Conservation (phyloP, 2,113 vertebrate species). For the Ammodytes dubius region DNA sequence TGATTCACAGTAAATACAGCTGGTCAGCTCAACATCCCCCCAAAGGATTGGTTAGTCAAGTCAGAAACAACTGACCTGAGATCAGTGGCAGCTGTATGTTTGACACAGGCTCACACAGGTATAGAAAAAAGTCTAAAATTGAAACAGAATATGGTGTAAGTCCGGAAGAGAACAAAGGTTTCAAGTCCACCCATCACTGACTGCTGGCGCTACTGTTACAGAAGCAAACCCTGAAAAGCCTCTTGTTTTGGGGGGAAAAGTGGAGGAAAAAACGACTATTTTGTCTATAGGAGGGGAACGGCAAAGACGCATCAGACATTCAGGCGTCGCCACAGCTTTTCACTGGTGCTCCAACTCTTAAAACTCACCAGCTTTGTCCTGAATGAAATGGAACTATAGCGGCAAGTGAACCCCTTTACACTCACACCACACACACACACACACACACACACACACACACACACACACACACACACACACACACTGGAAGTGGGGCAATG, state of each 20-base stretch:
- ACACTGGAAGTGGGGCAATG: conserved; percentile 71
- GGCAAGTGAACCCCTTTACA: conserved; percentile 56
- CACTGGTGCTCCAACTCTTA: conserved; percentile 47
- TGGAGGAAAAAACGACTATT: background rate
- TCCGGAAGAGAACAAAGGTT: background rate
- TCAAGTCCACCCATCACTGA: background rate
- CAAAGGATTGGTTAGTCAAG: no score
- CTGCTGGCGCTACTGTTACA: background rate
- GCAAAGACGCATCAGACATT: conserved; percentile 71
- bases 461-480: conserved; percentile 40
- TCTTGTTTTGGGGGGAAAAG: no score
- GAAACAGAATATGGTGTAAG: no score
- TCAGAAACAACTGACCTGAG: background rate
- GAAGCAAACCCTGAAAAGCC: no score
- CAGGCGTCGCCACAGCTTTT: conserved; percentile 72
- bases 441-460: conserved; percentile 34
- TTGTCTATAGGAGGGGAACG: conserved; percentile 1
- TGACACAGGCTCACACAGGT: background rate
- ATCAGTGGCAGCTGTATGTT: background rate
- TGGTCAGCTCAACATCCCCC: no score
- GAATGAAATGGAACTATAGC: conserved; percentile 76
- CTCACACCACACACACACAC: conserved; percentile 35
- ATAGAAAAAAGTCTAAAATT: no score
- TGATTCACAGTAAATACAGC: no score
- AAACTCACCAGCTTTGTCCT: conserved; percentile 71